Conservation (phyloP, 2,797 vertebrate genomes). For the Decapterus maruadsi region DNA sequence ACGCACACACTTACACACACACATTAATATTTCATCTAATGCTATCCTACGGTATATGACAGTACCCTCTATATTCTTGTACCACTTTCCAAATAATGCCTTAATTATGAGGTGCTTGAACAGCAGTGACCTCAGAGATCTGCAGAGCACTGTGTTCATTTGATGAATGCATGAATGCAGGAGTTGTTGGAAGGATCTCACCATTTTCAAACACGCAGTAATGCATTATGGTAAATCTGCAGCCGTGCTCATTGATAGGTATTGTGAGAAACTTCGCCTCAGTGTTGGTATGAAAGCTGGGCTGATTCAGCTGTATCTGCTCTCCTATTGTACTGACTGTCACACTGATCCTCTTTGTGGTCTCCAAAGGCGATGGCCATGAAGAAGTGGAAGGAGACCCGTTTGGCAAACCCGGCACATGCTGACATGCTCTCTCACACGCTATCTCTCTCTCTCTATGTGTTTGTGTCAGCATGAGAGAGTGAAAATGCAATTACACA, state of each 20-base stretch:
- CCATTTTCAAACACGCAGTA: constrained; percentile 40
- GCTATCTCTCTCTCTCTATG: background rate
- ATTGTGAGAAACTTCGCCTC: constrained; percentile 44
- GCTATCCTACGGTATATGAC: background rate
- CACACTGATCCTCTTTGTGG: constrained; percentile 63
- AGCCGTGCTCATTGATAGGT: constrained; percentile 31
- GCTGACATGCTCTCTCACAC: background rate
- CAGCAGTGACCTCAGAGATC: constrained; percentile 38
- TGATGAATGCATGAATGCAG: constrained; percentile 43
- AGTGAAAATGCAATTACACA: background rate
- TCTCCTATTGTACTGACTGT: constrained; percentile 61
- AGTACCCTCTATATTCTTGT: constrained; percentile 7
- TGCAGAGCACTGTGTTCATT: constrained; percentile 15
- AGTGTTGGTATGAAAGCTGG: constrained; percentile 34
- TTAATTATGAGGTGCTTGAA: constrained; percentile 49
- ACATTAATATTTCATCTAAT: constrained; percentile 1
- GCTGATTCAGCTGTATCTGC: constrained; percentile 52
- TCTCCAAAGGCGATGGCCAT: constrained; percentile 30
- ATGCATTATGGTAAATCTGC: constrained; percentile 55
- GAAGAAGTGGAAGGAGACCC: constrained; percentile 13
- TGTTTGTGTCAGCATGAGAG: too few relatives aligned
- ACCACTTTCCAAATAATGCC: constrained; percentile 22
- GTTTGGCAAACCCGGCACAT: constrained; percentile 16
- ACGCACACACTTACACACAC: constrained; percentile 7
- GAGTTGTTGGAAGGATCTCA: constrained; percentile 28